Conservation (phyloP, 53 echinoderm and acorn worm species). For the Glandiceps talaboti region DNA sequence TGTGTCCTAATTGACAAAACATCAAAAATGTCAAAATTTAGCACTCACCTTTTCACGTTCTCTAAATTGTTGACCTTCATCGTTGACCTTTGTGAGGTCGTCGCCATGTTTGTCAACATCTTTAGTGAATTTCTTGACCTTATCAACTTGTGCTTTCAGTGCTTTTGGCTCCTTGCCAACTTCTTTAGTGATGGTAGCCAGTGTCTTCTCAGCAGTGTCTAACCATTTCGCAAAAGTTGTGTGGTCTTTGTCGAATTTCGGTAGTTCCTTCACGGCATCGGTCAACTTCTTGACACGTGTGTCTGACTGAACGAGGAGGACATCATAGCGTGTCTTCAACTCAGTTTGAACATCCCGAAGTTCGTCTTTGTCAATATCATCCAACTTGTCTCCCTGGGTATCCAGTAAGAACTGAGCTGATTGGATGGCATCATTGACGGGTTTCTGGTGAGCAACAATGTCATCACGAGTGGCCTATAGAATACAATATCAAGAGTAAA, state of each 20-base stretch:
- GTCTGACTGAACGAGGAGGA: constrained; percentile 54
- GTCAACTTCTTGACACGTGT: constrained; percentile 57
- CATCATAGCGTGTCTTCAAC: constrained; percentile 72
- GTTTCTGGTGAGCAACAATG: constrained; percentile 61
- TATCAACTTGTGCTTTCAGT: constrained; percentile 70
- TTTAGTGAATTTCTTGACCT: constrained; percentile 90
- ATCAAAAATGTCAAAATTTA: neutral
- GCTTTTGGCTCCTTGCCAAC: constrained; percentile 73
- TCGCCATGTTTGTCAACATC: constrained; percentile 90
- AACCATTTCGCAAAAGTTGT: constrained; percentile 88
- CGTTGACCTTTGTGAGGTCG: constrained; percentile 91
- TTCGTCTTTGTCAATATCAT: constrained; percentile 55
- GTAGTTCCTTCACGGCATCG: constrained; percentile 70
- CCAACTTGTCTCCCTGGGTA: constrained; percentile 75
- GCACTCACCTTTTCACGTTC: constrained; percentile 18
- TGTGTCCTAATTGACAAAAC: neutral
- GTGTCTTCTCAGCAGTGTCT: constrained; percentile 79
- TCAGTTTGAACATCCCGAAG: constrained; percentile 67
- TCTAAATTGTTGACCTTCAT: constrained; percentile 84
- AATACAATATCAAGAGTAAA: too few species aligned
- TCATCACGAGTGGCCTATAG: neutral
- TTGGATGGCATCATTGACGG: constrained; percentile 92
- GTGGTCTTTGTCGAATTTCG: constrained; percentile 91
- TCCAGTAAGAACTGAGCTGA: constrained; percentile 94
- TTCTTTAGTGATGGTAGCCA: constrained; percentile 75